Base-by-base conservation (phyloP, 2,797 vertebrate species). In the Uromys caudimaculatus region DNA sequence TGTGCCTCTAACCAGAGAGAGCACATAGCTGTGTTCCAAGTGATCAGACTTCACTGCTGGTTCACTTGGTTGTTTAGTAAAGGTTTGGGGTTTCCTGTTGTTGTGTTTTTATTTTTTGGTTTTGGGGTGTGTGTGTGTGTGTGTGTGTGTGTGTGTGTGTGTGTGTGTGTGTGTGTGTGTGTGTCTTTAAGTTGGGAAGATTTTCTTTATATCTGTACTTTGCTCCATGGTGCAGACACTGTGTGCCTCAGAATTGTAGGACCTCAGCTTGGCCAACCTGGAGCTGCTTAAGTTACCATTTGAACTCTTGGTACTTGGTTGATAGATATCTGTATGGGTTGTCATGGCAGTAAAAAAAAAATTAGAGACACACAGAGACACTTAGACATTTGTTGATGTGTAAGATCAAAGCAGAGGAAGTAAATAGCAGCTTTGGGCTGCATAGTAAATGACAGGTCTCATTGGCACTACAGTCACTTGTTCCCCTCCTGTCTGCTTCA, bases 151-250 rank as follows among this genome's bases (percentile, higher is more conserved):
- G 27, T 64, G 62, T 67, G 27, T 35, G 64, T 35, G 29, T 69
- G 35, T 71, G 69, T 69, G 64, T 35, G 67, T 71, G 35, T 38
- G 67, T 69, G 71, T 41, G n/a, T 47, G 16, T 12, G 17, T 44
- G 7, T 21, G 16, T 29, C 41, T 64, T 50, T 50, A 4, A 79
- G 21, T 3, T 62, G 10, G 52, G 38, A 64, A 81, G 56, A 35
- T 67, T 58, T 44, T 58, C 54, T 1, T 69, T 86, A 69, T 6
- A 19, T 50, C 52, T 29, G 35, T 64, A 54, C 29, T 1, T 13
- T 8, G 19, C 27, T 77, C 44, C 3, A 0, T 0, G 0, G n/a
- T 35, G 12, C 4, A 27, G 10, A 50, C n/a, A 8, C 21, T 3
- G 3, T 27, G 16, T 38, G 27, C 23, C 23, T 89, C 13, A 2